Percentiles rank a stretch among this genome's conserved stretches.
Conservation (phyloP, 2,797 vertebrate species). For the Scleropages formosus region DNA sequence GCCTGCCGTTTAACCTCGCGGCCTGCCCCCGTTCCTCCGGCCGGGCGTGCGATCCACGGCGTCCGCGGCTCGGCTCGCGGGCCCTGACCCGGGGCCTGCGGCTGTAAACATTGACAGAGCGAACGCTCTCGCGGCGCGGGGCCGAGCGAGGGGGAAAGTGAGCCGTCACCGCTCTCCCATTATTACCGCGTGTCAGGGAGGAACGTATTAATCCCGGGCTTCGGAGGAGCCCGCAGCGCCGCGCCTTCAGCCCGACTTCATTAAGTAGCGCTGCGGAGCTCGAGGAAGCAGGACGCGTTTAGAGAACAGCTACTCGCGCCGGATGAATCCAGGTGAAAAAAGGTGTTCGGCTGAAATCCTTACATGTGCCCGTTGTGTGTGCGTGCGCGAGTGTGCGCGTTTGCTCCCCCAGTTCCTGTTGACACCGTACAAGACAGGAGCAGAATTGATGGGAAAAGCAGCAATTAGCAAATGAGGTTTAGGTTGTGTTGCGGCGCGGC, state of each 20-base stretch:
- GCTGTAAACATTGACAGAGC: conserved; percentile 31
- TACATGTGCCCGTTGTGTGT: conserved; percentile 46
- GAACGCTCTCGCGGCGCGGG: conserved; percentile 17
- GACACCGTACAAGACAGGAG: conserved; percentile 88
- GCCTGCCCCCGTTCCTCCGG: background rate
- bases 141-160: background rate
- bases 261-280: conserved; percentile 35
- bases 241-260: conserved; percentile 45
- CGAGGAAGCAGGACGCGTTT: conserved; percentile 27
- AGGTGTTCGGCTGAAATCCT: conserved; percentile 30
- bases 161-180: conserved; percentile 28
- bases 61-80: background rate
- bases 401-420: conserved; percentile 59
- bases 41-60: conserved; percentile 10
- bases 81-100: background rate
- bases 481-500: conserved; percentile 79
- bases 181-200: conserved; percentile 41
- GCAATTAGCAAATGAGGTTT: conserved; percentile 99
- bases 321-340: conserved; percentile 22
- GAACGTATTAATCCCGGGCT: conserved; percentile 31
- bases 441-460: conserved; percentile 93
- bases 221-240: conserved; percentile 35
- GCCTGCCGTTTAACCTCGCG: background rate
- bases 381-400: conserved; percentile 41
- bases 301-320: conserved; percentile 21